Base-by-base conservation (phyloP, 2,113 vertebrate species). In the Phylloscopus trochilus region DNA sequence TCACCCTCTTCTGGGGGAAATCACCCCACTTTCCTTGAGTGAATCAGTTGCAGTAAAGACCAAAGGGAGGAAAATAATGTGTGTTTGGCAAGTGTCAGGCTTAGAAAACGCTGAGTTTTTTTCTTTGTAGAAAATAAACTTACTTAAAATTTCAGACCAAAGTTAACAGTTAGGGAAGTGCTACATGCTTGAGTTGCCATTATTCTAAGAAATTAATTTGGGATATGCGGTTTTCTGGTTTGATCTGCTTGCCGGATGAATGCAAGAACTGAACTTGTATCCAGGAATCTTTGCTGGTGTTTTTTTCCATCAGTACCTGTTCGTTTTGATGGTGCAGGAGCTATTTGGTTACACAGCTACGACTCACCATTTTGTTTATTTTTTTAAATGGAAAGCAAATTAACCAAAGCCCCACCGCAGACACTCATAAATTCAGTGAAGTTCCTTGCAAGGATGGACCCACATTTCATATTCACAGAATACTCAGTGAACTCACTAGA, bases 171-270 rank as follows among this genome's bases (percentile, higher is more conserved):
- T 44, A 4, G 46, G 26, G 13, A 58, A 51, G 43, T 16, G 26
- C 10, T 39, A 1, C 3, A 0, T 23, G 27, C 12, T 23, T 7
- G 3, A 5, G 6, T 64, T 83, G 28, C 68, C 18, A 5, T 77
- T 53, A 11, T 69, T 55, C 19, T 41, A 15, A 13, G 9, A 47
- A 73, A 30, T 24, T 0, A 44, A 14, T 46, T 58, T 55, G 11
- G 31, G 87, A 62, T 51, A 2, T 8, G 10, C 5, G 46, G 28
- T 5, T 63, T 94, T 90, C 33, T 51, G 23, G 13, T 63, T 44
- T 60, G 22, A 23, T 53, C 44, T 53, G 13, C 51, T 58, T 85
- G n/a, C 33, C 37, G n/a, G 37, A 15, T 64, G 18, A 55, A 41
- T 33, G 35, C 41, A 64, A 47, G 28, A 87, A 6, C n/a, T 59